Percentiles rank a stretch among this genome's conserved stretches.
Evolutionary conservation across 2,888 invertebrate genomes (phyloP).

Genomic region (Calephelis perditalis): DNA sequence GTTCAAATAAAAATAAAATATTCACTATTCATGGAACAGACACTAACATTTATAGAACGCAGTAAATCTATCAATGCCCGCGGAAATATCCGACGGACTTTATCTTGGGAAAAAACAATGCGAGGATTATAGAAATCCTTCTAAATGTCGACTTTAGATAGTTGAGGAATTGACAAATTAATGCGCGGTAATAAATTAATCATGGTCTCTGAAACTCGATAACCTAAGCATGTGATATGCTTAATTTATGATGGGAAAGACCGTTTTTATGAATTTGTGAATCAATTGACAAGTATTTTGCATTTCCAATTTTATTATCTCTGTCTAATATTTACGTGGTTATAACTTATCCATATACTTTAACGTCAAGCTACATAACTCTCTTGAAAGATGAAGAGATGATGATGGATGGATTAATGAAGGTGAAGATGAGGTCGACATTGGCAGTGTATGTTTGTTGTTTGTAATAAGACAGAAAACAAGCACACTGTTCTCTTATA

Average conservation of each 20-base stretch:
- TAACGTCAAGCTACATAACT: too few relatives aligned
- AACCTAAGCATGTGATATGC: background rate
- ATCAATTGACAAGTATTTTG: too few relatives aligned
- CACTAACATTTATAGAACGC: conserved; percentile 7
- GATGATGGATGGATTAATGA: too few relatives aligned
- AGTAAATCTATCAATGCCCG: conserved; percentile 2
- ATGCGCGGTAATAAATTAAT: background rate
- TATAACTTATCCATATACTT: too few relatives aligned
- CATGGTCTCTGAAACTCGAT: background rate
- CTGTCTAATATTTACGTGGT: too few relatives aligned
- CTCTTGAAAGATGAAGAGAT: too few relatives aligned
- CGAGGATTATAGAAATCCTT: conserved; percentile 5
- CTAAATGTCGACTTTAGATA: background rate
- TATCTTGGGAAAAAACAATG: conserved; percentile 7
- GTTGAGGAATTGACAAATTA: background rate
- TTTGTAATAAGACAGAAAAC: too few relatives aligned
- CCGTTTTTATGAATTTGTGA: background rate
- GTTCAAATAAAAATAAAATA: conserved; percentile 9
- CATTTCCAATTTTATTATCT: too few relatives aligned
- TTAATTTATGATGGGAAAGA: background rate
- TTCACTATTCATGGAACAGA: conserved; percentile 4
- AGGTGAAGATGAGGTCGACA: too few relatives aligned
- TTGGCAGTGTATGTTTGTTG: too few relatives aligned
- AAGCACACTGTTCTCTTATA: too few relatives aligned
- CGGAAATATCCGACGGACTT: background rate